A percentile compares a stretch with the other conserved stretches of the same genome.
Evolutionary conservation across 2,113 vertebrate genomes (phyloP).

Genomic region (Channa argus): DNA sequence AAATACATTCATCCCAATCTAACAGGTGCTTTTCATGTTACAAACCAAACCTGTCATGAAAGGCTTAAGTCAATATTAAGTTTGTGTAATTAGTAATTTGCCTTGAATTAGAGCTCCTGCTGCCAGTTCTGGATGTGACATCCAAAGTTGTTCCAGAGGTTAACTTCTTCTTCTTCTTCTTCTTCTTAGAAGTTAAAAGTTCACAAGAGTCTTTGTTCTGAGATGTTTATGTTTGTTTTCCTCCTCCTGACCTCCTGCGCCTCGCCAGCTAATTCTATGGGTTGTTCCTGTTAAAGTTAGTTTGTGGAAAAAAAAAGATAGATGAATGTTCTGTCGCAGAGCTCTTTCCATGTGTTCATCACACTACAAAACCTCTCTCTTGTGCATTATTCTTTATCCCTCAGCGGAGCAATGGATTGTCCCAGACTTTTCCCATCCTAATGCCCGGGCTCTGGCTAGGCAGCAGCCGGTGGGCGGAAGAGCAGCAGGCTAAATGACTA

Average conservation of each 20-base stretch:
- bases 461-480: conserved; percentile 86
- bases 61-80: conserved; percentile 7
- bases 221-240: conserved; percentile 4
- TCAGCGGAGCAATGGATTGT: conserved; percentile 44
- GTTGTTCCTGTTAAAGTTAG: conserved; percentile 6
- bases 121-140: background rate
- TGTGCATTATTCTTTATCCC: conserved; percentile 41
- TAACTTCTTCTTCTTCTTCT: conserved; percentile 28
- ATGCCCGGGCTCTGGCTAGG: conserved; percentile 70
- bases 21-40: conserved; percentile 29
- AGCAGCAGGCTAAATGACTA: conserved; percentile 89
- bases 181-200: conserved; percentile 19
- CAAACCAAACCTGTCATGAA: background rate
- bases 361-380: conserved; percentile 12
- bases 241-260: conserved; percentile 13
- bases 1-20: background rate
- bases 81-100: conserved; percentile 55
- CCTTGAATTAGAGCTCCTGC: conserved; percentile 39
- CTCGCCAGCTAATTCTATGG: background rate
- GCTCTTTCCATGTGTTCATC: conserved; percentile 34
- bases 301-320: conserved; percentile 12
- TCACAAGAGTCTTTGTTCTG: conserved; percentile 11
- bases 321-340: conserved; percentile 33
- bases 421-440: conserved; percentile 75
- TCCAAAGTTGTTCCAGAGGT: conserved; percentile 32